Evolutionary conservation across 2,888 invertebrate genomes (phyloP), one percentile per base, ranked within the genome.

Genomic region (Drosophila tanythrix): DNA sequence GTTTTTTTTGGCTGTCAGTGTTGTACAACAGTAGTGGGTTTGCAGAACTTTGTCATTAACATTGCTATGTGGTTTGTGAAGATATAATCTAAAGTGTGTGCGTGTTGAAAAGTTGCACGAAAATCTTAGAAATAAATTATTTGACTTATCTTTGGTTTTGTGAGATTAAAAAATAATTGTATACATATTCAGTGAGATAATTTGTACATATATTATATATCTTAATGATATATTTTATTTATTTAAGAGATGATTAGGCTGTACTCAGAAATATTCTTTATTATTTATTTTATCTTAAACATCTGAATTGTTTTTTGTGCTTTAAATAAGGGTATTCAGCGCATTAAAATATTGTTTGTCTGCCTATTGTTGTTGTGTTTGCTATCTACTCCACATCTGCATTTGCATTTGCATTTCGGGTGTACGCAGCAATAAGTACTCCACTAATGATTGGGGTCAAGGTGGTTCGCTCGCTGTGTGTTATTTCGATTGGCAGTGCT

Each of bases 11-110:
- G 25, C 27, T 57, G 35, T 58, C 43, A 62, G 31, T 67, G 62
- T 46, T 43, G 21, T 25, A 75, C 53, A 59, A 46, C 8, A 46
- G 4, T 0, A 25, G 61, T 55, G 79, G 11, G 53, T 53, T 53
- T 53, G 25, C 27, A 68, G 64, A 63, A 78, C 33, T 58, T 62
- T 76, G 79, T 61, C 76, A 68, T 63, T 62, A 51, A n/a, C 43
- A 53, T 25, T 56, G 72, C 50, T 38, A 46, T 18, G 27, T 46
- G 33, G 50, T 18, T 38, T 50, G 38, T 36, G 15, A 43, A 69
- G 57, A 50, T 27, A 31, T 13, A 38, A 66, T 67, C 55, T 53
- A 11, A 11, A 11, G 48, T 25, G 31, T 31, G 52, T 8, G 48
- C 31, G 31, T 31, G 52, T 5, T 25, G 27, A 68, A 50, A 53